Evolutionary conservation across 1,140 invertebrate species (phyloP), one percentile per base, ranked within the genome.

Genomic region (Drosophila sulfurigaster): DNA sequence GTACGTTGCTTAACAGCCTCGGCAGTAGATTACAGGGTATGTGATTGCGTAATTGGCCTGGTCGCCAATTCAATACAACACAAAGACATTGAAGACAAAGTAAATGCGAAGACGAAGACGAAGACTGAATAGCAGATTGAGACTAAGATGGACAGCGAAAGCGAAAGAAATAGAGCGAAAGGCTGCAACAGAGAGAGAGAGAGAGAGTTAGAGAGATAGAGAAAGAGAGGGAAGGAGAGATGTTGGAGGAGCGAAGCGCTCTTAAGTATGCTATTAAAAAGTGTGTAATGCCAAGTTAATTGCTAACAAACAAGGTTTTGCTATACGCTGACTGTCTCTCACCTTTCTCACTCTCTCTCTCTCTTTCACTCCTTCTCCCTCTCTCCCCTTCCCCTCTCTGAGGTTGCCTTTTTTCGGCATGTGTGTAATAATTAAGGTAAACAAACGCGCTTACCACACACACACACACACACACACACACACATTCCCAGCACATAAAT

Each of bases 251-350:
- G 48, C 38, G 41, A 10, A 28, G 71, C 68, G 64, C 49, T 35
- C 58, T 62, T 80, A 87, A 82, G 82, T 88, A 68, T 80, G 70
- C 79, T 73, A 87, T 82, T 78, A 82, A 87, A 87, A 88, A 80
- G 70, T 78, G 73, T 68, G 77, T 87, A 87, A 88, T 88, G 71
- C 77, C 77, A 82, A 67, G 73, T 82, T 87, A 88, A 88, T 82
- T 88, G 83, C 79, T 52, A 82, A 82, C 82, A 87, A 87, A 79
- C 76, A 76, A 79, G 75, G 32, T 58, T 25, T 25, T 4, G 3
- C 20, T 25, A 25, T 25, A 25, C 20, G 20, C 20, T 25, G 3
- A 25, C 20, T 25, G 20, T 25, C 20, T 25, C 20, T 25, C 20
- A 25, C 20, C 38, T 56, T 46, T 7, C 30, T 30, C 8, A 1